These are phyloP conservation scores for Hyperoplus lanceolatus DNA, from an alignment of 2,797 vertebrate species.

Conservation along the genomic window DNA sequence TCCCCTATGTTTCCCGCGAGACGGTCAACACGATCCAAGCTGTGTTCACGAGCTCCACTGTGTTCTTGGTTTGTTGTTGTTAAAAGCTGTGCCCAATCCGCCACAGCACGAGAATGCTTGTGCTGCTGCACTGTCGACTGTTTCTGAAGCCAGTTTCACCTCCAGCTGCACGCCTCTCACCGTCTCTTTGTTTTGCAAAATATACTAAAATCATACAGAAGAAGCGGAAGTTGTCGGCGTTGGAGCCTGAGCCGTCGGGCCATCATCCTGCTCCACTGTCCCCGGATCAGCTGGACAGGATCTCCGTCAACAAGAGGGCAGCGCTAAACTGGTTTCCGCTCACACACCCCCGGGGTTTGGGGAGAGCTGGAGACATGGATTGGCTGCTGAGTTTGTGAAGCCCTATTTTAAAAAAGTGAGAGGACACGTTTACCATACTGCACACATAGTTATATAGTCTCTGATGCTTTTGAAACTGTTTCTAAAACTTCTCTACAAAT, in stretches of 20 bases:
- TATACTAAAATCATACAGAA: constrained; percentile 78
- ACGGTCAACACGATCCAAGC: neutral
- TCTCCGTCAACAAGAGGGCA: constrained; percentile 89
- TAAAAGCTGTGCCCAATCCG: neutral
- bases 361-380: constrained; percentile 80
- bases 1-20: constrained; percentile 16
- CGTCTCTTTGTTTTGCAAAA: constrained; percentile 47
- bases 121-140: neutral
- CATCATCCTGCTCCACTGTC: constrained; percentile 75
- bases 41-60: constrained; percentile 58
- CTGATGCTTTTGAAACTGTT: neutral
- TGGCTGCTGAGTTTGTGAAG: constrained; percentile 89
- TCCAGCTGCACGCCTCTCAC: constrained; percentile 4
- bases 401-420: constrained; percentile 89
- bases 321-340: constrained; percentile 83
- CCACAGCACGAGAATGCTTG: constrained; percentile 25
- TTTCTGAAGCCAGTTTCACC: neutral
- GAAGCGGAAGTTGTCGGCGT: constrained; percentile 68
- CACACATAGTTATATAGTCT: neutral
- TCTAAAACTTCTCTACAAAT: fast-evolving
- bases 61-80: constrained; percentile 25
- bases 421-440: fast-evolving
- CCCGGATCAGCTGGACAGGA: constrained; percentile 87
- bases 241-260: neutral
- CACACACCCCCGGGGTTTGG: constrained; percentile 78